These are phyloP conservation scores for Pteria penguin DNA, from an alignment of 2,888 invertebrate genomes.

Conservation along the genomic window DNA sequence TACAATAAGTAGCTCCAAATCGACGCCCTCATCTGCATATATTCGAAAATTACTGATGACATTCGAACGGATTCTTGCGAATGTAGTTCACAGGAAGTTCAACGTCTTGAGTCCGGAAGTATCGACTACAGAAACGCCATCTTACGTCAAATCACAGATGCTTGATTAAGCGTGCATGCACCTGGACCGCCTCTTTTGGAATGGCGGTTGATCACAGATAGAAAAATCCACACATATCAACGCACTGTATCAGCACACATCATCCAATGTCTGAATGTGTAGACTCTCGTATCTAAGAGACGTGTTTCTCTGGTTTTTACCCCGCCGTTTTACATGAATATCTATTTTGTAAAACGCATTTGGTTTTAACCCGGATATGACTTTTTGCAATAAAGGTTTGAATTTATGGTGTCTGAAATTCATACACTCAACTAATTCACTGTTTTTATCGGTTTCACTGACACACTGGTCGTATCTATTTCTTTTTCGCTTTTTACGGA, in stretches of 20 bases:
- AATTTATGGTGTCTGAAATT: conserved; percentile 57
- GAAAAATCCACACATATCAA: neutral
- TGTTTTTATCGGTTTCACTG: conserved; percentile 42
- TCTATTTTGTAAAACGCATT: conserved; percentile 74
- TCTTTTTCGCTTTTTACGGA: conserved; percentile 30
- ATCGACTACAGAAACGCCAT: too few species aligned
- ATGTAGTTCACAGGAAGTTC: too few species aligned
- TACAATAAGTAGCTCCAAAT: too few species aligned
- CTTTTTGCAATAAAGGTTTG: conserved; percentile 53
- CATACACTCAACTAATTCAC: conserved; percentile 56
- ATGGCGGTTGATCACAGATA: neutral
- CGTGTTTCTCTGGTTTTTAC: conserved; percentile 9
- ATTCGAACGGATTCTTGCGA: too few species aligned
- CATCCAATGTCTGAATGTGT: conserved; percentile 18
- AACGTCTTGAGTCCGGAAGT: too few species aligned
- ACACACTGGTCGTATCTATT: conserved; percentile 33
- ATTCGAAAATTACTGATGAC: too few species aligned
- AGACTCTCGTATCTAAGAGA: conserved; percentile 37
- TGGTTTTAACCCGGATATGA: conserved; percentile 69
- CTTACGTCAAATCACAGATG: conserved; percentile 3
- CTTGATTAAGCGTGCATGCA: too few species aligned
- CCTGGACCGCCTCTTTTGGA: neutral
- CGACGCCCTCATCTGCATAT: too few species aligned
- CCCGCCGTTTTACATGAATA: conserved; percentile 66
- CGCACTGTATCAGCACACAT: neutral